A percentile compares a stretch with the other conserved stretches of the same genome.
These are phyloP conservation scores for Lamellibrachia satsuma DNA, from an alignment of 2,888 invertebrate species.

Conservation along the genomic window DNA sequence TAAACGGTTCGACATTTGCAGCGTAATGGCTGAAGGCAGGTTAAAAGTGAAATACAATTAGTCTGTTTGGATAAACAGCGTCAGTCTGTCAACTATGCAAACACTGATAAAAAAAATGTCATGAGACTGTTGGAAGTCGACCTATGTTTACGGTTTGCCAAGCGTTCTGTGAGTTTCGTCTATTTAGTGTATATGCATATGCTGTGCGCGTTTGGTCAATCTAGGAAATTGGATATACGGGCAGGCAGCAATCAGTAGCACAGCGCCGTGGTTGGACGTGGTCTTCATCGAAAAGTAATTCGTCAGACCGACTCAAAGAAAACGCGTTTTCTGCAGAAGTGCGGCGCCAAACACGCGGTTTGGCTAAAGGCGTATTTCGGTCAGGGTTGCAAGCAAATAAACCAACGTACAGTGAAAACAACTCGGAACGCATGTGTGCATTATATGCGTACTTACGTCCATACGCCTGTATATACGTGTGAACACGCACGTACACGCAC, in stretches of 20 bases:
- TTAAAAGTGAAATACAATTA: neutral
- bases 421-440: no score
- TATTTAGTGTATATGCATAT: neutral
- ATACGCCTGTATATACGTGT: no score
- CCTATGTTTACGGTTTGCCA: neutral
- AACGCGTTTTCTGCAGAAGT: neutral
- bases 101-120: neutral
- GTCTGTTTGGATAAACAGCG: neutral
- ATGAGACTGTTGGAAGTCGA: neutral
- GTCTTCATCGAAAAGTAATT: neutral
- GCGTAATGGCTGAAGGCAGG: neutral
- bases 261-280: slow-evolving; percentile 1
- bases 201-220: neutral
- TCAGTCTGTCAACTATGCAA: neutral
- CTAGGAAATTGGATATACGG: neutral
- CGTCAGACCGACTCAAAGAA: neutral
- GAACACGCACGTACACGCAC: no score
- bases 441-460: no score
- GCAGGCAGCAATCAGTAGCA: neutral
- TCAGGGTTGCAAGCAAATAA: neutral
- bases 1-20: neutral
- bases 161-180: neutral
- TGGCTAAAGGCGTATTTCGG: neutral
- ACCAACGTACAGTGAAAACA: no score
- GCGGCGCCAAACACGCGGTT: slow-evolving; percentile 17